A percentile compares a stretch with the other conserved stretches of the same genome.
phyloP scores from a whole-genome alignment of 1,140 invertebrate genomes.

The Brachionus rotundiformis region DNA sequence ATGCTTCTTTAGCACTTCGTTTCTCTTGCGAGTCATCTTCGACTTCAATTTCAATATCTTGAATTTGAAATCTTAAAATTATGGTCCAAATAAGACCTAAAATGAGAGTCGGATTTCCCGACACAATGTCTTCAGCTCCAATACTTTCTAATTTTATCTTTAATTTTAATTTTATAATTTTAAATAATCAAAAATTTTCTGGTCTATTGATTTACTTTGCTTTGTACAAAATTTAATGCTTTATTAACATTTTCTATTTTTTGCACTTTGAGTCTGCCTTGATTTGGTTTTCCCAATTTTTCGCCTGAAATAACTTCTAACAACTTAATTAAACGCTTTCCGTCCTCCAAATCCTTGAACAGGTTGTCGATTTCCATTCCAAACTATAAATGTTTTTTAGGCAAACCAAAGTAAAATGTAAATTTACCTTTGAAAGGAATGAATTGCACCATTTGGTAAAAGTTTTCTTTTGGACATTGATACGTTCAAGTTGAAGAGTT shows the following conservation, averaged over 20 bases:
- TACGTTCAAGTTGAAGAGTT: slow-evolving; percentile 89
- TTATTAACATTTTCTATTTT: slow-evolving; percentile 99
- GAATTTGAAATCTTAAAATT: slow-evolving; percentile 84
- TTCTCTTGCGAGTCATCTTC: slow-evolving; percentile 96
- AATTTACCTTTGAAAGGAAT: slow-evolving; percentile 80
- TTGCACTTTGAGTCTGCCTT: slow-evolving; percentile 93
- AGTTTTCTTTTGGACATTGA: slow-evolving; percentile 98
- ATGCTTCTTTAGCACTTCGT: slow-evolving; percentile 93
- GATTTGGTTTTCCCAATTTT: slow-evolving; percentile 92
- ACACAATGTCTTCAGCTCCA: slow-evolving; percentile 97
- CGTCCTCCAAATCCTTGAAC: slow-evolving; percentile 92
- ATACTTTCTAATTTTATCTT: slow-evolving; percentile 83
- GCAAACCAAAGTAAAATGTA: slow-evolving; percentile 62
- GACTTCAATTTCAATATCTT: slow-evolving; percentile 63
- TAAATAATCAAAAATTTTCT: slow-evolving; percentile 49
- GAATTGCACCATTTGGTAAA: slow-evolving; percentile 99
- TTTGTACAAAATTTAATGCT: slow-evolving; percentile 92
- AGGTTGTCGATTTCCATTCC: slow-evolving; percentile 80
- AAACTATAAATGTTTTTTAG: slow-evolving; percentile 37
- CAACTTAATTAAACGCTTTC: slow-evolving; percentile 89
- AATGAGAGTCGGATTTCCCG: slow-evolving; percentile 89
- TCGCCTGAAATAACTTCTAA: slow-evolving; percentile 98
- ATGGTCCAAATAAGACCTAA: slow-evolving; percentile 98
- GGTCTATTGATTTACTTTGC: slow-evolving; percentile 72
- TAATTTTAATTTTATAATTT: slow-evolving; percentile 59